Evolutionary conservation across 1,140 invertebrate genomes (phyloP), one percentile per base, ranked within the genome.

Genomic region (Trichoplusia ni): DNA sequence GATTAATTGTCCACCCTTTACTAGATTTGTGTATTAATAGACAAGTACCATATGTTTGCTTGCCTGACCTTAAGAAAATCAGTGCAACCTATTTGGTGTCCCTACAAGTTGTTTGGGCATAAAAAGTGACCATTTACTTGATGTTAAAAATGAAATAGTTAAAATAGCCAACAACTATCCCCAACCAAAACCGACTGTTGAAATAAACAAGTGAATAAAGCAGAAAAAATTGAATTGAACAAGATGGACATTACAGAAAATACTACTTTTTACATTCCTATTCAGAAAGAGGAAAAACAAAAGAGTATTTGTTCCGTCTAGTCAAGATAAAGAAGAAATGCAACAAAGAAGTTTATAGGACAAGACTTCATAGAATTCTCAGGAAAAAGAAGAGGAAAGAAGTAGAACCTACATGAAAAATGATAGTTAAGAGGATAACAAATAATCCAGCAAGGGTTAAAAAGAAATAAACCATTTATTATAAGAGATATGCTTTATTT

Each of bases 311-410:
- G 65, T 71, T 23, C 85, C 86, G 25, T 53, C 54, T 46, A 25
- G 62, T 47, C 25, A 11, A 59, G 54, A 62, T 51, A 59, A 44
- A 40, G 31, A n/a, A 33, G 21, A 14, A 64, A 70, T 61, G 35
- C 18, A 16, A 71, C 19, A 0, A 71, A 61, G 40, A 7, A 78
- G 51, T 86, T 88, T 61, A 56, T 21, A 25, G 82, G 81, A 13
- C 81, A 86, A 72, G 69, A 86, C n/a, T 85, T 79, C 25, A 85
- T 89, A 44, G 64, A 84, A 67, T 66, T 89, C 37, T 64, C 72
- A 38, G 54, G 67, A 4, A 73, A 74, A 42, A 44, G 54, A 14
- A 31, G 73, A 33, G 44, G 63, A 47, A 60, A 53, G 7, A 23
- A 76, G 51, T 4, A 84, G 79, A 27, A 25, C 53, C n/a, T 86